These are phyloP conservation scores for Pteromalus puparum DNA, from an alignment of 1,140 invertebrate species.

Conservation along the genomic window DNA sequence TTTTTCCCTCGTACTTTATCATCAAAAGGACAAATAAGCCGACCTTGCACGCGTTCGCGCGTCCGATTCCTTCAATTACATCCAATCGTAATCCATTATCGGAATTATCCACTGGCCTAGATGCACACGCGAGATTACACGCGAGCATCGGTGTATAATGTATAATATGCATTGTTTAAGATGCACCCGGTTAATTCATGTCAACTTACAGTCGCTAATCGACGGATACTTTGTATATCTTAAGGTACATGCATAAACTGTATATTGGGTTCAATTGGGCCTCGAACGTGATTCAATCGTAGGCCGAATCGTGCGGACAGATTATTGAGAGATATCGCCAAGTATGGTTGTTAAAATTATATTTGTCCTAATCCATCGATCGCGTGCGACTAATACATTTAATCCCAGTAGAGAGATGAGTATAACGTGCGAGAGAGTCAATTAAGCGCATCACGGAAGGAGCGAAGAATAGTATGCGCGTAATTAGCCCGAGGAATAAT, in stretches of 20 bases:
- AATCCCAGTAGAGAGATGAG: too few relatives aligned
- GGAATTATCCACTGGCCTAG: not conserved
- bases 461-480: too few relatives aligned
- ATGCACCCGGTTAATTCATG: not conserved
- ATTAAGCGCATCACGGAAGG: too few relatives aligned
- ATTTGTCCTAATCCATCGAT: not conserved
- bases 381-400: too few relatives aligned
- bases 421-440: too few relatives aligned
- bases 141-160: not conserved
- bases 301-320: not conserved
- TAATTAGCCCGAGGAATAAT: too few relatives aligned
- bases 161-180: not conserved
- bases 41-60: not conserved
- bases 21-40: not conserved
- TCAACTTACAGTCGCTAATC: not conserved
- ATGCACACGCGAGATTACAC: not conserved
- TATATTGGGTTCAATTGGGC: too few relatives aligned
- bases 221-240: not conserved
- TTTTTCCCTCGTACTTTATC: not conserved
- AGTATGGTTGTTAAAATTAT: not conserved
- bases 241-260: not conserved
- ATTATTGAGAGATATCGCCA: not conserved
- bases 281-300: not conserved
- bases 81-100: slow-evolving; percentile 37
- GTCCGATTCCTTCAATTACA: slow-evolving; percentile 23